Base-by-base conservation (phyloP, 2,888 invertebrate genomes). In the Epistrophella euchroma region DNA sequence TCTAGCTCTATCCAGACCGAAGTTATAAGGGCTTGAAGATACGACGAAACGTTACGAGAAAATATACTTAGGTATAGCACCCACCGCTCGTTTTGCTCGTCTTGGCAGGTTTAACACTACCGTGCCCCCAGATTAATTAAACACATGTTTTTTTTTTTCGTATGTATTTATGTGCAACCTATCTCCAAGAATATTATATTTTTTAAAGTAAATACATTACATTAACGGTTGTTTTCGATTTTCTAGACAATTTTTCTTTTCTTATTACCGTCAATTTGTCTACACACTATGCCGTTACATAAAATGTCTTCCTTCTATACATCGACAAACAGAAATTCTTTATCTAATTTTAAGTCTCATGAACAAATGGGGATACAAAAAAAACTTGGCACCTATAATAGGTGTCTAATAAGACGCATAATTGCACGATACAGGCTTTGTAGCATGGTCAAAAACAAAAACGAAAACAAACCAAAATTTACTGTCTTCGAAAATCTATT, bases 301-400 rank as follows among this genome's bases (percentile, higher is more conserved):
- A 43, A 52, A 60, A 10, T 45, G n/a, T 72, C 56, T 64, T 50
- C 37, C 37, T 74, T 43, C 13, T 17, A 15, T 40, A 58, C n/a
- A 68, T 15, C 40, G 11, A 68, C 52, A 32, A 43, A 32, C 25
- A 43, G 25, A 17, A 68, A 45, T 56, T 75, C 40, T 83, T 28
- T 22, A 75, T 84, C 79, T 84, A 79, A 84, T 45, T 84, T 84
- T 79, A 79, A 66, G 35, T 75, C 71, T 79, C 84, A 84, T 79
- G 71, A 84, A 35, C 71, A 28, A 50, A 43, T 7, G 28, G 35
- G 11, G 19, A 4, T 32, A 66, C 43, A 32, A 47, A 79, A 62
- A 80, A 50, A 58, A 47, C 43, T 62, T 84, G 84, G 75, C 84
- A 79, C 56, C n/a, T 15, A 66, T n/a, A n/a, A n/a, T n/a, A n/a